Evolutionary conservation across 1,140 invertebrate genomes (phyloP).

Genomic region (Brachionus paranguensis): DNA sequence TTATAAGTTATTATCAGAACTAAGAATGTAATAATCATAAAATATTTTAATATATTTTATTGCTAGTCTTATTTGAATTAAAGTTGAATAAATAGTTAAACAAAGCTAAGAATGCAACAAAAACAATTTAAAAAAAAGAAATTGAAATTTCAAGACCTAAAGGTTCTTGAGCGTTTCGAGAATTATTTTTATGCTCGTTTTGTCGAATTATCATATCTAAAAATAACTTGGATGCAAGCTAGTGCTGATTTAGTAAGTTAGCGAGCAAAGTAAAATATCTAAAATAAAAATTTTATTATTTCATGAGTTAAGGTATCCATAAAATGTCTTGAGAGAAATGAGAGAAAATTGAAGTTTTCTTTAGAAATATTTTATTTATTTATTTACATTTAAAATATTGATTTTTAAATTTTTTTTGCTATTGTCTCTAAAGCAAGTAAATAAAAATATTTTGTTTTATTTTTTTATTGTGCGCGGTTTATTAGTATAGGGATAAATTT

Average conservation of each 20-base stretch:
- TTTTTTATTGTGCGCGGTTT: not conserved
- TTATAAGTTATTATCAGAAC: constrained; percentile 7
- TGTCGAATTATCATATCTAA: constrained; percentile 28
- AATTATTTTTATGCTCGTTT: not conserved
- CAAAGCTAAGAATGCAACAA: not conserved
- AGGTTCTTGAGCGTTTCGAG: not conserved
- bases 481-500: not conserved
- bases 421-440: not conserved
- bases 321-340: not conserved
- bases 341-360: not conserved
- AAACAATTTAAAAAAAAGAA: not conserved
- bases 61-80: not conserved
- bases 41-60: constrained; percentile 19
- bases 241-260: not conserved
- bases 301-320: not conserved
- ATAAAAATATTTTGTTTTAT: not conserved
- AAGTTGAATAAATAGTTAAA: constrained; percentile 18
- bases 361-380: not conserved
- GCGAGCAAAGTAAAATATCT: not conserved
- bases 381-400: not conserved
- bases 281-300: not conserved
- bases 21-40: constrained; percentile 13
- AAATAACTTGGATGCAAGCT: not conserved
- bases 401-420: not conserved
- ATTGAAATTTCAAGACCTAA: constrained; percentile 11